phyloP scores from a whole-genome alignment of 1,140 invertebrate species.

The Monomorium pharaonis region DNA sequence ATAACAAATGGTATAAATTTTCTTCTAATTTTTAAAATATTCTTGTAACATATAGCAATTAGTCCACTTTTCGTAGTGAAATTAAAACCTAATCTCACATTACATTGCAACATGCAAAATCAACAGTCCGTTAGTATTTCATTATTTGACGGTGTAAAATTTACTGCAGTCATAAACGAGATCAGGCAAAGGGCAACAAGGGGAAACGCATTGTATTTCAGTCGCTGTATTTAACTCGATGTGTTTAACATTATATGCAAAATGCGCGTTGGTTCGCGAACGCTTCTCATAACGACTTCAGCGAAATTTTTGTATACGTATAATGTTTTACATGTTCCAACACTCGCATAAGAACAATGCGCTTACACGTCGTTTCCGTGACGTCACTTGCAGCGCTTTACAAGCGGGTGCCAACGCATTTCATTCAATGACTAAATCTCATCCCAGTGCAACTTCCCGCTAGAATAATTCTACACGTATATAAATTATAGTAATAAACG shows the following conservation, averaged over 20 bases:
- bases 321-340: neutral
- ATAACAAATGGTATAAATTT: neutral
- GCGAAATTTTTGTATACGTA: neutral
- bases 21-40: neutral
- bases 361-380: slow-evolving; percentile 27
- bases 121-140: slow-evolving; percentile 35
- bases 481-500: slow-evolving; percentile 15
- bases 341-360: neutral
- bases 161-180: slow-evolving; percentile 20
- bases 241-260: slow-evolving; percentile 29
- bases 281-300: neutral
- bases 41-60: neutral
- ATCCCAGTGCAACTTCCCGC: neutral
- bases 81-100: neutral
- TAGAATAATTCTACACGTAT: neutral
- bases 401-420: neutral
- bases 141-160: slow-evolving; percentile 37
- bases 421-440: slow-evolving; percentile 18
- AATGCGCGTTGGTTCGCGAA: slow-evolving; percentile 11
- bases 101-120: neutral
- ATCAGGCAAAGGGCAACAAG: slow-evolving; percentile 4
- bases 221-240: slow-evolving; percentile 14
- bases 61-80: neutral
- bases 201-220: slow-evolving; percentile 20
- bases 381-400: slow-evolving; percentile 19